phyloP scores from a whole-genome alignment of 2,888 invertebrate species.

The Amblyjoppa fuscipennis region DNA sequence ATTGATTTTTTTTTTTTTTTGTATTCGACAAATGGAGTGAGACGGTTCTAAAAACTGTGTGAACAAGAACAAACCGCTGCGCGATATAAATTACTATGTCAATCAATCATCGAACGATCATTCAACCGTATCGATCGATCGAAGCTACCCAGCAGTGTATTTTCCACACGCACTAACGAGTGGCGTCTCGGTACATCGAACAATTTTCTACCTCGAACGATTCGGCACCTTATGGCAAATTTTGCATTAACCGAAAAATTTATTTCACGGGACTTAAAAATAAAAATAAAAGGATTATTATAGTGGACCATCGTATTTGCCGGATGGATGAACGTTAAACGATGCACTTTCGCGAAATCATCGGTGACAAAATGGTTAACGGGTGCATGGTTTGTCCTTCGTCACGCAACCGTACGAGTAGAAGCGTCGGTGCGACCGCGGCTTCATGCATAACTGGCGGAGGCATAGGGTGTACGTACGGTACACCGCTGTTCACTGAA shows the following conservation, averaged over 20 bases:
- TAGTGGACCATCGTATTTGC: background rate
- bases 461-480: background rate
- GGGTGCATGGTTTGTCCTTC: background rate
- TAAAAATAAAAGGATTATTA: background rate
- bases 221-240: background rate
- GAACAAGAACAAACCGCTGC: slow-evolving; percentile 13
- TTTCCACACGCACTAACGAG: background rate
- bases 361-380: background rate
- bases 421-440: slow-evolving; percentile 12
- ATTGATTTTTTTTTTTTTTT: slow-evolving; percentile 46
- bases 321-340: background rate
- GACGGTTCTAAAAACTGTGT: background rate
- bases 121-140: slow-evolving; percentile 5
- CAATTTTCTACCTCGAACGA: background rate
- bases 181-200: background rate
- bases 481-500: slow-evolving; percentile 53
- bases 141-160: background rate
- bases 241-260: background rate
- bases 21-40: slow-evolving; percentile 20
- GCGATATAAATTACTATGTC: slow-evolving; percentile 35
- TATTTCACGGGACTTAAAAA: background rate
- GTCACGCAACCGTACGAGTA: background rate
- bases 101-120: slow-evolving; percentile 36
- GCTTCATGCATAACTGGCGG: slow-evolving; percentile 8
- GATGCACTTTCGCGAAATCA: slow-evolving; percentile 2